Conservation (phyloP, 2,888 invertebrate species). For the Alviniconcha strummeri region DNA sequence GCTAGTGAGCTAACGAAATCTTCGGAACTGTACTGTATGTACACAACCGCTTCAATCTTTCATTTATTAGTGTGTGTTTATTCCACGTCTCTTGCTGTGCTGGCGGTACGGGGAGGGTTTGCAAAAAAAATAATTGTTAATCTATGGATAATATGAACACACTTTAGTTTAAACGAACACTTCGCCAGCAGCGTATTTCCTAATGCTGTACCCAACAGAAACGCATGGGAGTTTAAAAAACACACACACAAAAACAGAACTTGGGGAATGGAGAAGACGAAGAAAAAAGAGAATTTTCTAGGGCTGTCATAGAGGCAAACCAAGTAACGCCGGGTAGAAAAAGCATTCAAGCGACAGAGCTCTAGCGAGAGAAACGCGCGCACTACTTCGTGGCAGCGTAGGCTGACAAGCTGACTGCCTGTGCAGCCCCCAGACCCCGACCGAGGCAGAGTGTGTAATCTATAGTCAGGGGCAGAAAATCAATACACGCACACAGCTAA, state of each 20-base stretch:
- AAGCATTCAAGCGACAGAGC: background rate
- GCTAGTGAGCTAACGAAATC: too few relatives aligned
- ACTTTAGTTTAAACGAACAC: too few relatives aligned
- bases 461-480: conserved; percentile 46
- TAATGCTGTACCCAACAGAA: background rate
- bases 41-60: too few relatives aligned
- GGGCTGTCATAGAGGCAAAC: conserved; percentile 1
- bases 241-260: background rate
- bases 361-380: background rate
- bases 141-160: too few relatives aligned
- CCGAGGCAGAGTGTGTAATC: conserved; percentile 38
- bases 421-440: conserved; percentile 33
- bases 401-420: conserved; percentile 38
- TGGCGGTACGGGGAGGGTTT: too few relatives aligned
- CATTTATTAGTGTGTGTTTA: too few relatives aligned
- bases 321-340: background rate
- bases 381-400: conserved; percentile 32
- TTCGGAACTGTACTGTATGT: too few relatives aligned
- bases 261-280: background rate
- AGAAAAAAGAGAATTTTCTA: background rate
- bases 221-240: background rate
- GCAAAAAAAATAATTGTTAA: too few relatives aligned
- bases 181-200: too few relatives aligned
- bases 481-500: conserved; percentile 45
- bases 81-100: too few relatives aligned